A percentile compares a stretch with the other conserved stretches of the same genome.
Evolutionary conservation across 2,113 vertebrate genomes (phyloP).

Genomic region (Helogale parvula): DNA sequence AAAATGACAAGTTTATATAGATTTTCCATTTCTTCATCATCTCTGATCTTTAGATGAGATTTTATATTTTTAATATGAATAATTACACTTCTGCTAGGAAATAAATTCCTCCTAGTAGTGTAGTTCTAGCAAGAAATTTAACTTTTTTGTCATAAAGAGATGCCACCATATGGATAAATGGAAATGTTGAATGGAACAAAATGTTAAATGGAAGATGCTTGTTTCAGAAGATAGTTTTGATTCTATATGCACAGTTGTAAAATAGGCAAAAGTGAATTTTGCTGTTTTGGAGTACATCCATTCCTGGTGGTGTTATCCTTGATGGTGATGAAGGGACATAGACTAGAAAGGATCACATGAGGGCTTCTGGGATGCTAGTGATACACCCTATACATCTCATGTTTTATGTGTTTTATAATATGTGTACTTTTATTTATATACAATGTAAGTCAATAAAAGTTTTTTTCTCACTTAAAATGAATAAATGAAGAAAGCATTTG

Average conservation of each 20-base stretch:
- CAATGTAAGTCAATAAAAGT: neutral
- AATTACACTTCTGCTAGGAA: neutral
- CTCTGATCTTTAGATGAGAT: conserved; percentile 1
- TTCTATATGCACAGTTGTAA: neutral
- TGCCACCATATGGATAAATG: neutral
- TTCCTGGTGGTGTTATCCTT: neutral
- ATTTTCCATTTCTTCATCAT: neutral
- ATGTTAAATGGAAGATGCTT: neutral
- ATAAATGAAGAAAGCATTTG: neutral
- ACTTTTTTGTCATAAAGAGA: neutral
- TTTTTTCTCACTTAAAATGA: neutral
- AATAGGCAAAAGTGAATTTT: neutral
- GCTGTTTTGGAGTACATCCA: neutral
- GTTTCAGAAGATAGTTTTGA: neutral
- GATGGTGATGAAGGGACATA: neutral
- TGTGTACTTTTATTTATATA: neutral
- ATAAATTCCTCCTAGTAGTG: neutral
- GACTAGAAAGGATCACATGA: neutral
- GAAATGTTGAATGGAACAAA: neutral
- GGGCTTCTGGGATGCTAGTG: neutral
- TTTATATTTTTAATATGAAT: conserved; percentile 35
- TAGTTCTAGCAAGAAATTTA: neutral
- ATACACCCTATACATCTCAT: neutral
- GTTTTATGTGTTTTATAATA: neutral
- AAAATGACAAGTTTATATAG: neutral